These are phyloP conservation scores for Drosophila bunnanda DNA, from an alignment of 2,888 invertebrate species.

Conservation along the genomic window DNA sequence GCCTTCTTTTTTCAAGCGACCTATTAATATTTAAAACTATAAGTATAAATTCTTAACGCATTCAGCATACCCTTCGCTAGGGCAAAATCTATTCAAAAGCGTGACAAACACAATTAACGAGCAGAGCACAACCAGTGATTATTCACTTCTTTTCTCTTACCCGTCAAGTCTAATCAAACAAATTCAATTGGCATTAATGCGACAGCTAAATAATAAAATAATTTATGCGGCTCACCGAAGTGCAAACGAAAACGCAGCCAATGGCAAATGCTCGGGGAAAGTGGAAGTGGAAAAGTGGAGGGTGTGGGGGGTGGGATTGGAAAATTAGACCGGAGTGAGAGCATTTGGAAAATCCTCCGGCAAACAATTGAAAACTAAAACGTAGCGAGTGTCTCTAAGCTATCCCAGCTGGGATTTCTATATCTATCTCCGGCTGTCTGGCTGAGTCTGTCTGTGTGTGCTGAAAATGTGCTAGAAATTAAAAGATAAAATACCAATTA, in stretches of 20 bases:
- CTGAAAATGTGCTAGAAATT: conserved; percentile 63
- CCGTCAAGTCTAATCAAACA: conserved; percentile 38
- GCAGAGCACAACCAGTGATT: background rate
- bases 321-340: conserved; percentile 19
- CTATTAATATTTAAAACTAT: too few relatives aligned
- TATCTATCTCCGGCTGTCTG: conserved; percentile 15
- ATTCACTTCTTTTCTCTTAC: conserved; percentile 13
- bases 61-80: background rate
- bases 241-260: conserved; percentile 50
- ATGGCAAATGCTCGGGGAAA: conserved; percentile 26
- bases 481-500: conserved; percentile 77
- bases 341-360: conserved; percentile 50
- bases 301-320: background rate
- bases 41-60: background rate
- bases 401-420: conserved; percentile 43
- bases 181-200: conserved; percentile 58
- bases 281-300: background rate
- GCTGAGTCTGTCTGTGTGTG: conserved; percentile 23
- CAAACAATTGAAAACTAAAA: conserved; percentile 61
- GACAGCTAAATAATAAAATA: conserved; percentile 58
- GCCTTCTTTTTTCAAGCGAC: too few relatives aligned
- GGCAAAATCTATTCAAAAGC: background rate
- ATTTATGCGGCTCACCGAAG: conserved; percentile 64
- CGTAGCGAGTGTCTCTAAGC: conserved; percentile 50
- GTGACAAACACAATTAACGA: conserved; percentile 20